Evolutionary conservation across 2,113 vertebrate genomes (phyloP), one percentile per base, ranked within the genome.

Genomic region (Dermatemys mawii): DNA sequence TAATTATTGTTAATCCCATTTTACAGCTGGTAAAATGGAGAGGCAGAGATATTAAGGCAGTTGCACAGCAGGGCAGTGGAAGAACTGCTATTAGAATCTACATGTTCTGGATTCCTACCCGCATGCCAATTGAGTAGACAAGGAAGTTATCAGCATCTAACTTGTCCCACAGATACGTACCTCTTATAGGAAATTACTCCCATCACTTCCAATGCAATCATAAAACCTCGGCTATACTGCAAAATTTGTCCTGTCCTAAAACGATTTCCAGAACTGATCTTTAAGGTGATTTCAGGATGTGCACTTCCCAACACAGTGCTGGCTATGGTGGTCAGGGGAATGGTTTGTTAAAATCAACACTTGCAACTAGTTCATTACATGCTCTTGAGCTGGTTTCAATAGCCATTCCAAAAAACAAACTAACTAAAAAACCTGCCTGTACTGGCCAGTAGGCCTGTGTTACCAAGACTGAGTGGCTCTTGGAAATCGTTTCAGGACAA

Each of bases 221-320:
- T n/a, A 60, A 93, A 86, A 93, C 4, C n/a, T 91, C 60, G 87
- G 38, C 16, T 84, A 38, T 8, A 38, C 46, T 91, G 32, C 49
- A 84, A 57, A 48, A 21, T 87, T 87, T 81, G 1, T 11, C 80
- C 50, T 55, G 26, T 87, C 60, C 13, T 86, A 44, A 89, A 89
- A 76, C 48, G 83, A 84, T 19, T n/a, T 51, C 21, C 44, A 79
- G 8, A 50, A 21, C 78, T 82, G 35, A 67, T 51, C 67, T 63
- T 0, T 0, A 63, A 55, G 27, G 4, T 35, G 38, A 48, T 10
- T 26, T 6, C 32, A 54, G 13, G 57, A 3, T 24, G 22, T 35
- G 7, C 70, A 70, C 38, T 80, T 79, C 51, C 46, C 57, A 80
- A 22, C 4, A 53, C 8, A 27, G 3, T 27, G 60, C 70, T 92